Conservation (phyloP, 35 echinoderm and acorn worm genomes). For the Eucidaris tribuloides region DNA sequence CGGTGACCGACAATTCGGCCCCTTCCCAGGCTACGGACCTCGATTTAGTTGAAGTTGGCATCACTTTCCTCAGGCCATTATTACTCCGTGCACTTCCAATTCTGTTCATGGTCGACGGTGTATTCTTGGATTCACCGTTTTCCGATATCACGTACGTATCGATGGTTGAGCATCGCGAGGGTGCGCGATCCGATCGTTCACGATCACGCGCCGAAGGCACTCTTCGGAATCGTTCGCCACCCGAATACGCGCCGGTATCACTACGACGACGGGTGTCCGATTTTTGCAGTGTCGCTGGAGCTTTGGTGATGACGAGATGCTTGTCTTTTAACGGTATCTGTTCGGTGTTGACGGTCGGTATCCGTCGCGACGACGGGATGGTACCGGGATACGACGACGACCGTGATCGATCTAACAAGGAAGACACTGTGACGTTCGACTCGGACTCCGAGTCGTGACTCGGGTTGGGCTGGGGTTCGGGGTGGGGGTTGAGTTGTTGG, state of each 20-base stretch:
- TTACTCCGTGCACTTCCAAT: conserved; percentile 7
- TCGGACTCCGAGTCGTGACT: background rate
- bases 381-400: background rate
- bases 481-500: background rate
- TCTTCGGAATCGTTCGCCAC: background rate
- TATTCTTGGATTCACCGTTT: background rate
- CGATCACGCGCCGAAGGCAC: background rate
- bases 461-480: background rate
- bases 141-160: conserved; percentile 86
- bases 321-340: background rate
- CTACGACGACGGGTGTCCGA: background rate
- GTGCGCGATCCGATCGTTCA: conserved; percentile 2
- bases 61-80: background rate
- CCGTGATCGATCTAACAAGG: background rate
- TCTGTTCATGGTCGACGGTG: background rate
- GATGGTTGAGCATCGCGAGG: conserved; percentile 84
- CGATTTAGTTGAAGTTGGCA: background rate
- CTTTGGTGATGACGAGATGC: conserved; percentile 14
- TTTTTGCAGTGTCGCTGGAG: background rate
- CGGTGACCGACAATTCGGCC: conserved; percentile 22
- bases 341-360: background rate
- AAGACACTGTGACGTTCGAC: background rate
- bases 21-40: conserved; percentile 58
- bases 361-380: background rate
- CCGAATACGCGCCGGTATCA: background rate